Conservation (phyloP, 1,140 invertebrate species). For the Musca vetustissima region DNA sequence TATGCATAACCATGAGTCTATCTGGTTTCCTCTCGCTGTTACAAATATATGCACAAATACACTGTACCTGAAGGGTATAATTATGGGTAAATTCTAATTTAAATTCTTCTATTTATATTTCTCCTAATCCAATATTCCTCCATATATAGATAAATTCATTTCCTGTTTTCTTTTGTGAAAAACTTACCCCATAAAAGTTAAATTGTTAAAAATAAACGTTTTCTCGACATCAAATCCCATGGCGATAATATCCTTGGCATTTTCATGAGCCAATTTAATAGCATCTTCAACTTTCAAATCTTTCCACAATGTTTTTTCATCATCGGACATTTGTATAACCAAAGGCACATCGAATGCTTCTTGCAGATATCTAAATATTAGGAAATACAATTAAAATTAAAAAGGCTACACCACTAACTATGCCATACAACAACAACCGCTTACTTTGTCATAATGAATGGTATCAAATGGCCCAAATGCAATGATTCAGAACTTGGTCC, state of each 20-base stretch:
- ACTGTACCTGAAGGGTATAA: too few species aligned
- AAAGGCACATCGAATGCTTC: slow-evolving; percentile 97
- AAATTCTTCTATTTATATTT: too few species aligned
- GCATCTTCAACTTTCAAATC: slow-evolving; percentile 90
- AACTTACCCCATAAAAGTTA: slow-evolving; percentile 89
- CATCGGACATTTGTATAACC: slow-evolving; percentile 96
- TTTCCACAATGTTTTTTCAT: slow-evolving; percentile 98
- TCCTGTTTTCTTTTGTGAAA: too few species aligned
- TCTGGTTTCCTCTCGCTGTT: too few species aligned
- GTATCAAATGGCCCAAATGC: slow-evolving; percentile 97
- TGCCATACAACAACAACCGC: slow-evolving; percentile 4
- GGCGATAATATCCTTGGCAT: slow-evolving; percentile 98
- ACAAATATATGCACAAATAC: too few species aligned
- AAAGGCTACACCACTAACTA: slow-evolving; percentile 32
- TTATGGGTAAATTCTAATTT: too few species aligned
- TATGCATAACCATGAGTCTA: too few species aligned
- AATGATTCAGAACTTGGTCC: slow-evolving; percentile 95
- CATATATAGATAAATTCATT: too few species aligned
- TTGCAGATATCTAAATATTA: slow-evolving; percentile 85
- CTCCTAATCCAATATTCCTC: too few species aligned
- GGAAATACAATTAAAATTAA: slow-evolving; percentile 17
- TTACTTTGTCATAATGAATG: slow-evolving; percentile 95
- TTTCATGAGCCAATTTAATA: slow-evolving; percentile 81
- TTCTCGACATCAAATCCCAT: slow-evolving; percentile 95
- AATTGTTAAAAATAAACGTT: slow-evolving; percentile 97